phyloP scores from a whole-genome alignment of 1,140 invertebrate genomes.

The Tyrophagus putrescentiae region DNA sequence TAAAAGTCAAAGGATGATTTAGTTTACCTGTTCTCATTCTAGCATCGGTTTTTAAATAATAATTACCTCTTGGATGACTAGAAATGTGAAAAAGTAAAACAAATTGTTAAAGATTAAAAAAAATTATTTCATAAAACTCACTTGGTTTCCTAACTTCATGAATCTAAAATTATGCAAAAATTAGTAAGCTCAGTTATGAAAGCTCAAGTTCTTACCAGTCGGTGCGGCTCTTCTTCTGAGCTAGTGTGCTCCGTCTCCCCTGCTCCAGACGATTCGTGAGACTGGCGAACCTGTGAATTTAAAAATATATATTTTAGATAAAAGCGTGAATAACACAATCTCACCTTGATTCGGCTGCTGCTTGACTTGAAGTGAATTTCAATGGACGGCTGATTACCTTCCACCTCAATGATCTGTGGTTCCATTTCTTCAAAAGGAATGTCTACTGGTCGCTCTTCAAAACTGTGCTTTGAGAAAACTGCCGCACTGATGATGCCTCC shows the following conservation, averaged over 20 bases:
- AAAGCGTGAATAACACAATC: no score
- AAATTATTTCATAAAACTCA: not conserved
- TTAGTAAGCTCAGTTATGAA: no score
- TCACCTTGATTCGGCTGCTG: not conserved
- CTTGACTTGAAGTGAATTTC: not conserved
- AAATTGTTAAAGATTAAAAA: not conserved
- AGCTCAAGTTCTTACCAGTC: no score
- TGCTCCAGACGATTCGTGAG: not conserved
- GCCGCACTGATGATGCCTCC: slow-evolving; percentile 7
- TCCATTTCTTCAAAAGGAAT: not conserved
- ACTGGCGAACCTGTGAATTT: slow-evolving; percentile 14
- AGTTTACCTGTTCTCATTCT: no score
- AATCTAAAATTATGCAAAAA: no score
- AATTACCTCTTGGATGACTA: not conserved
- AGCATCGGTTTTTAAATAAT: no score
- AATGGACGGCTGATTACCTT: not conserved
- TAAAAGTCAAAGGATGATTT: no score
- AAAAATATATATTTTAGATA: no score
- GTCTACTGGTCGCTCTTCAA: not conserved
- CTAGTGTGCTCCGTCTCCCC: slow-evolving; percentile 16
- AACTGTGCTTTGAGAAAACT: not conserved
- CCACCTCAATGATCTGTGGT: slow-evolving; percentile 1
- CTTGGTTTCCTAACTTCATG: slow-evolving; percentile 14
- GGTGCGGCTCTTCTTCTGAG: slow-evolving; percentile 20
- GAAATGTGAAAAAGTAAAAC: not conserved